phyloP scores from a whole-genome alignment of 2,113 vertebrate genomes.

The Vanacampus margaritifer region DNA sequence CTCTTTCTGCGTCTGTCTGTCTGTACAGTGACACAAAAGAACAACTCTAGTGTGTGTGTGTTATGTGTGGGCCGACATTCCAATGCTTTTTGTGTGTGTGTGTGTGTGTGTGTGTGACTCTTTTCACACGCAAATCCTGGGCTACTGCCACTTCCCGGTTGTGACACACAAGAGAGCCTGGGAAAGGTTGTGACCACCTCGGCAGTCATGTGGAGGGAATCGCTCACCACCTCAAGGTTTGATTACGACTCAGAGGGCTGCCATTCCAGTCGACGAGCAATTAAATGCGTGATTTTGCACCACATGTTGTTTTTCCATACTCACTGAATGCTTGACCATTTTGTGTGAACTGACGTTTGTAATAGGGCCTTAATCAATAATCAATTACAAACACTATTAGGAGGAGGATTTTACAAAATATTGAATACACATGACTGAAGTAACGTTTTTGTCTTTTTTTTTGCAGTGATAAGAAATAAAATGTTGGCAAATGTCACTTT shows the following conservation, averaged over 20 bases:
- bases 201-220: constrained; percentile 21
- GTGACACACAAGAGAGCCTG: constrained; percentile 56
- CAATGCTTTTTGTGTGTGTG: constrained; percentile 38
- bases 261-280: neutral
- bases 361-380: too few species aligned
- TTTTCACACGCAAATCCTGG: constrained; percentile 67
- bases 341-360: neutral
- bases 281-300: neutral
- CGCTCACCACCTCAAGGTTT: neutral
- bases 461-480: too few species aligned
- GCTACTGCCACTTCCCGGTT: constrained; percentile 47
- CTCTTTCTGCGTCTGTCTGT: constrained; percentile 32
- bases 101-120: constrained; percentile 24
- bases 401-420: too few species aligned
- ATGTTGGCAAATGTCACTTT: too few species aligned
- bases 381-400: too few species aligned
- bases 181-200: constrained; percentile 60
- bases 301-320: neutral
- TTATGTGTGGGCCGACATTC: constrained; percentile 54
- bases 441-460: too few species aligned
- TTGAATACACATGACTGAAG: too few species aligned
- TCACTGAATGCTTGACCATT: neutral
- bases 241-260: neutral
- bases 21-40: constrained; percentile 61
- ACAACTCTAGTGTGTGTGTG: constrained; percentile 41